phyloP scores from a whole-genome alignment of 2,888 invertebrate genomes.

The Ditylenchus weischeri region DNA sequence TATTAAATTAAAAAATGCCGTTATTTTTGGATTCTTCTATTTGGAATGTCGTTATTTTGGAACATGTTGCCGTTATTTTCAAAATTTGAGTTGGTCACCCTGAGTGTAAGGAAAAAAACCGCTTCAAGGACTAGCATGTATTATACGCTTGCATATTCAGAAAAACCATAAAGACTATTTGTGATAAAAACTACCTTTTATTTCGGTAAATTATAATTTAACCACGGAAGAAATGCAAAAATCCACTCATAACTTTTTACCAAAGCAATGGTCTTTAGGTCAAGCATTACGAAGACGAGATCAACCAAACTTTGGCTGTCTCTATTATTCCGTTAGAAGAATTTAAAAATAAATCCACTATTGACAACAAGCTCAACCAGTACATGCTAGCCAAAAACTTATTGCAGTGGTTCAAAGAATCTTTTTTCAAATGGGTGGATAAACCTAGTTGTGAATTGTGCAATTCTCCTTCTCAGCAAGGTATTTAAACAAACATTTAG shows the following conservation, averaged over 20 bases:
- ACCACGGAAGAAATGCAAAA: neutral
- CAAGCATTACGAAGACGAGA: slow-evolving; percentile 42
- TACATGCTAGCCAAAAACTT: slow-evolving; percentile 63
- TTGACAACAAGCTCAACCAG: slow-evolving; percentile 31
- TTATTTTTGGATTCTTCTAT: too few relatives aligned
- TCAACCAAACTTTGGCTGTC: slow-evolving; percentile 47
- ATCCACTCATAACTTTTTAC: neutral
- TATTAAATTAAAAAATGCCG: too few relatives aligned
- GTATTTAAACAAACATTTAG: neutral
- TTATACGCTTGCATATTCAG: too few relatives aligned
- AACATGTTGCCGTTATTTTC: too few relatives aligned
- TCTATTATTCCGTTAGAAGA: slow-evolving; percentile 49
- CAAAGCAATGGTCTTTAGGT: slow-evolving; percentile 22
- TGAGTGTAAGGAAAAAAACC: too few relatives aligned
- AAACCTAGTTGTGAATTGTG: slow-evolving; percentile 71
- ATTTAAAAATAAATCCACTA: slow-evolving; percentile 29
- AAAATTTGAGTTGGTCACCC: too few relatives aligned
- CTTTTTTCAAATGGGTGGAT: slow-evolving; percentile 89
- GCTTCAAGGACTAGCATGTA: too few relatives aligned
- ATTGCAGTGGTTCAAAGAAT: slow-evolving; percentile 83
- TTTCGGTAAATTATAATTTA: slow-evolving; percentile 1
- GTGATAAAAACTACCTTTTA: too few relatives aligned
- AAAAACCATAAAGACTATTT: too few relatives aligned
- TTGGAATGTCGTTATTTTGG: too few relatives aligned
- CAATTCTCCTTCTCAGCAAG: slow-evolving; percentile 39